phyloP scores from a whole-genome alignment of 1,140 invertebrate species.

The Zaprionus davidi region DNA sequence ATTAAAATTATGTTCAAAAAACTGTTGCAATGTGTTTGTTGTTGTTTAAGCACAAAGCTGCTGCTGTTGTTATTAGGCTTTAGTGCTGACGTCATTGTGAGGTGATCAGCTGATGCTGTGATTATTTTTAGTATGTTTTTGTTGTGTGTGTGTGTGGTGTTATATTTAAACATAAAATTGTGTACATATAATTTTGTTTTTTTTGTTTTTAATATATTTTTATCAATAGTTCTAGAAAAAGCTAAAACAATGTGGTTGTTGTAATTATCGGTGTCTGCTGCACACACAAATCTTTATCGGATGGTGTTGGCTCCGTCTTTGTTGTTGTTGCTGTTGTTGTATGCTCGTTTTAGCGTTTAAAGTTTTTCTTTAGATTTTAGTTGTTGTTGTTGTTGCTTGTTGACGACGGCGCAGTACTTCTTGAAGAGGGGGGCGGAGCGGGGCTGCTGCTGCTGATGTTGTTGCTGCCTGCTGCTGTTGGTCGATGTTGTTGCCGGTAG shows the following conservation, averaged over 20 bases:
- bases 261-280: slow-evolving; percentile 44
- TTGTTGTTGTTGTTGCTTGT: slow-evolving; percentile 51
- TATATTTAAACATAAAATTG: slow-evolving; percentile 77
- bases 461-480: slow-evolving; percentile 26
- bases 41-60: slow-evolving; percentile 38
- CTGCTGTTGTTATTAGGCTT: slow-evolving; percentile 5
- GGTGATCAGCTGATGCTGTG: slow-evolving; percentile 5
- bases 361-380: slow-evolving; percentile 32
- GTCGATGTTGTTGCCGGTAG: slow-evolving; percentile 37
- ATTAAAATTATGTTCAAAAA: slow-evolving; percentile 50
- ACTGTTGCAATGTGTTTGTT: slow-evolving; percentile 28
- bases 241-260: slow-evolving; percentile 76
- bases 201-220: slow-evolving; percentile 77
- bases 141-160: slow-evolving; percentile 29
- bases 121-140: slow-evolving; percentile 26
- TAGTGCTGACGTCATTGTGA: slow-evolving; percentile 12
- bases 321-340: slow-evolving; percentile 24
- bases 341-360: slow-evolving; percentile 39
- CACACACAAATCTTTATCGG: slow-evolving; percentile 52
- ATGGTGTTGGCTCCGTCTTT: slow-evolving; percentile 37
- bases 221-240: slow-evolving; percentile 84
- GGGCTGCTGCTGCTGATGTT: slow-evolving; percentile 15
- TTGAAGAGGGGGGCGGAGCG: slow-evolving; percentile 15
- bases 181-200: slow-evolving; percentile 66
- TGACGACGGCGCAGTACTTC: slow-evolving; percentile 45